A percentile compares a stretch with the other conserved stretches of the same genome.
These are phyloP conservation scores for Syrista parreyssii DNA, from an alignment of 2,888 invertebrate species.

Conservation along the genomic window DNA sequence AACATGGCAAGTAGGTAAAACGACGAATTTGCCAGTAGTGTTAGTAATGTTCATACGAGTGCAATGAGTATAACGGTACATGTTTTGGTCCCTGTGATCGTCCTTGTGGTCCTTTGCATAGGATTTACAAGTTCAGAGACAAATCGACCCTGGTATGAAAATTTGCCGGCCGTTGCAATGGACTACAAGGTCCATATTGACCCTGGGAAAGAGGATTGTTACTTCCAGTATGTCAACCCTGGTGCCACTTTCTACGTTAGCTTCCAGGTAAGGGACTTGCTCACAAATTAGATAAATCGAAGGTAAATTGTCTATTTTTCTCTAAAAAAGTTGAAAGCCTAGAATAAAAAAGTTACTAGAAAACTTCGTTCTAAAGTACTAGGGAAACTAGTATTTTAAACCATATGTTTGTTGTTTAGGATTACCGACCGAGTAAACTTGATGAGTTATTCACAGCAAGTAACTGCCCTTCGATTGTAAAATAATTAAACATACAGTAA, in stretches of 20 bases:
- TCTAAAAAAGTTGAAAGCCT: not conserved
- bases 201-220: slow-evolving; percentile 95
- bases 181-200: slow-evolving; percentile 96
- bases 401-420: too few species aligned
- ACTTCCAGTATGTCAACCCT: slow-evolving; percentile 91
- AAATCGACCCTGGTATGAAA: slow-evolving; percentile 85
- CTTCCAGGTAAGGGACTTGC: slow-evolving; percentile 79
- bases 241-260: slow-evolving; percentile 94
- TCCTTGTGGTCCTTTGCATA: slow-evolving; percentile 22
- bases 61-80: slow-evolving; percentile 42
- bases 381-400: too few species aligned
- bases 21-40: too few species aligned
- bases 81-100: slow-evolving; percentile 32
- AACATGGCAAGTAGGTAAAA: too few species aligned
- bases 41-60: not conserved
- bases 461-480: too few species aligned
- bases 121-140: slow-evolving; percentile 55
- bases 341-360: too few species aligned
- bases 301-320: slow-evolving; percentile 12
- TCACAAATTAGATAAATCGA: slow-evolving; percentile 13
- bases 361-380: too few species aligned
- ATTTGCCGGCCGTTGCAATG: slow-evolving; percentile 91
- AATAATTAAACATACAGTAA: too few species aligned
- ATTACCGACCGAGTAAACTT: too few species aligned
- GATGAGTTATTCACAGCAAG: too few species aligned